phyloP scores from a whole-genome alignment of 2,113 vertebrate genomes.

The Pelmatolapia mariae region DNA sequence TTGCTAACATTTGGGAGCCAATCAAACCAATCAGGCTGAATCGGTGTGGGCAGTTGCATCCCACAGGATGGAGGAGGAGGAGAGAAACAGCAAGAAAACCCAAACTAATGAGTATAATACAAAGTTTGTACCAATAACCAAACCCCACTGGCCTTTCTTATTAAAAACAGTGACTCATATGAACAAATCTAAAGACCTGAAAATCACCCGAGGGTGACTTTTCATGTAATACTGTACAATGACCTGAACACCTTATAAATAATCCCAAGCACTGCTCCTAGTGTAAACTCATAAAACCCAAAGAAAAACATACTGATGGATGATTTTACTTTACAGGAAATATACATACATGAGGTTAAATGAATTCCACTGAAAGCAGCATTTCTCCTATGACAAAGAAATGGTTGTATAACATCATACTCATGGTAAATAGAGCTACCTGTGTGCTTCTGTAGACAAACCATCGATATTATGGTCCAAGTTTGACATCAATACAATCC shows the following conservation, averaged over 20 bases:
- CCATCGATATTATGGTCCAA: slow-evolving; percentile 22
- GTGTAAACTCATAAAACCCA: slow-evolving; percentile 18
- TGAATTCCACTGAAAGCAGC: slow-evolving; percentile 62
- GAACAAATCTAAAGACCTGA: slow-evolving; percentile 19
- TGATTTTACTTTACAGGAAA: slow-evolving; percentile 40
- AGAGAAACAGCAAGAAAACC: not conserved
- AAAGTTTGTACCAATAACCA: not conserved
- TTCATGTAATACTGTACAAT: slow-evolving; percentile 59
- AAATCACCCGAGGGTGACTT: slow-evolving; percentile 14
- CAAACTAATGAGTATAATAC: slow-evolving; percentile 2
- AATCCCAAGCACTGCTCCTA: slow-evolving; percentile 7
- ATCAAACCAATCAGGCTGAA: slow-evolving; percentile 41
- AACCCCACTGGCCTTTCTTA: not conserved
- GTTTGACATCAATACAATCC: slow-evolving; percentile 56
- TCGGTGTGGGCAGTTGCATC: not conserved
- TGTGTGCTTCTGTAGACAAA: slow-evolving; percentile 61
- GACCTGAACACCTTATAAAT: slow-evolving; percentile 47
- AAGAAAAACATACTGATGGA: slow-evolving; percentile 25
- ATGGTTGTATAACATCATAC: slow-evolving; percentile 4
- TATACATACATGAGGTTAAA: slow-evolving; percentile 30
- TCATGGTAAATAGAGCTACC: slow-evolving; percentile 44
- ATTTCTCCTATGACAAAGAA: slow-evolving; percentile 29
- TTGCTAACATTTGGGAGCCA: slow-evolving; percentile 20
- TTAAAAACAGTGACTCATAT: slow-evolving; percentile 4
- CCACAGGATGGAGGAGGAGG: not conserved